Evolutionary conservation across 2,888 invertebrate genomes (phyloP).

Genomic region (Neoitamus cyanurus): DNA sequence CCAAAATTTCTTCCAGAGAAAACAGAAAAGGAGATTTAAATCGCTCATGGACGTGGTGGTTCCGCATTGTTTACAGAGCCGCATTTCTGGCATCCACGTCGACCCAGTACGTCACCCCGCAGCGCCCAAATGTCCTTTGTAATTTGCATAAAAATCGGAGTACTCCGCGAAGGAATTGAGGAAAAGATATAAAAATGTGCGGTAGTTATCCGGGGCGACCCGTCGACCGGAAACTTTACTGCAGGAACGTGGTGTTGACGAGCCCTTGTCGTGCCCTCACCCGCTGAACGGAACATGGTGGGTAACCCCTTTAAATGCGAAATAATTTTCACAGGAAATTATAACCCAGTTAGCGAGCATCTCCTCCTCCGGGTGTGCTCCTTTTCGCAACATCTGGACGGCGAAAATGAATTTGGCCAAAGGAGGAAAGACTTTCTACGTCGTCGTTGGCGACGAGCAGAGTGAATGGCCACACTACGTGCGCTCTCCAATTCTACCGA

Average conservation of each 20-base stretch:
- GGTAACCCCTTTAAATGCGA: neutral
- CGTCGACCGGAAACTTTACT: neutral
- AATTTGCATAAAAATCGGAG: neutral
- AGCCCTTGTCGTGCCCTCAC: neutral
- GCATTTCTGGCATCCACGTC: neutral
- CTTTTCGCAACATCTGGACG: conserved; percentile 7
- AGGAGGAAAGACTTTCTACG: neutral
- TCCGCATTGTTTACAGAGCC: neutral
- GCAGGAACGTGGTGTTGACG: neutral
- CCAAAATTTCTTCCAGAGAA: too few species aligned
- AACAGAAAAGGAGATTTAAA: too few species aligned
- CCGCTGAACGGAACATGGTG: neutral
- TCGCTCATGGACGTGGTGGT: too few species aligned
- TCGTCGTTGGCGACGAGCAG: neutral
- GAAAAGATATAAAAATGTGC: neutral
- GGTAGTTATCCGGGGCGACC: neutral
- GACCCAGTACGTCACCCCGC: neutral
- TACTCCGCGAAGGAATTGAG: neutral
- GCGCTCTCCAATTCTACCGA: neutral
- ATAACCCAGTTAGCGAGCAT: conserved; percentile 18
- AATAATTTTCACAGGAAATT: conserved; percentile 24
- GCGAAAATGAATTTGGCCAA: conserved; percentile 2
- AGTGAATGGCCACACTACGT: neutral
- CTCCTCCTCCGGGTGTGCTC: neutral
- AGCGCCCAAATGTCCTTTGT: neutral